Conservation (phyloP, 2,113 vertebrate species). For the Urocynchramus pylzowi region DNA sequence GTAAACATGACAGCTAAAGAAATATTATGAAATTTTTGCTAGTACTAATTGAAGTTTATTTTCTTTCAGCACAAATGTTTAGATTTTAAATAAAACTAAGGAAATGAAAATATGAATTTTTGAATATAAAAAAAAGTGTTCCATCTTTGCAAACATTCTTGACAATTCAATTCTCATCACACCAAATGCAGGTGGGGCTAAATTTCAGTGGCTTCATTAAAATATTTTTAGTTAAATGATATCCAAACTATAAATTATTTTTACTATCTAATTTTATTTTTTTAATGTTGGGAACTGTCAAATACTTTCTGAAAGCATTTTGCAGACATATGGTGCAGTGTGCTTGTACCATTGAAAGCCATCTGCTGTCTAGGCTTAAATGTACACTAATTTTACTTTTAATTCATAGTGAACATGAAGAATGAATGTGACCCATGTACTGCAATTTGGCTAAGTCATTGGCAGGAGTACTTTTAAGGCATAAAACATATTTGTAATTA, state of each 20-base stretch:
- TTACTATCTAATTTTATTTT: conserved; percentile 34
- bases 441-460: conserved; percentile 61
- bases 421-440: conserved; percentile 62
- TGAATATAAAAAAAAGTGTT: not conserved
- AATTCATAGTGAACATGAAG: conserved; percentile 68
- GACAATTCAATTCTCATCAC: not conserved
- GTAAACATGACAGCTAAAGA: not conserved
- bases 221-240: not conserved
- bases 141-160: not conserved
- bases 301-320: conserved; percentile 58
- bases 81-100: not conserved
- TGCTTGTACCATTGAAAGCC: conserved; percentile 64
- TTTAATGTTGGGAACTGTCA: conserved; percentile 31
- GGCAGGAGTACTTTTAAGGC: conserved; percentile 59
- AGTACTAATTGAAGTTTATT: not conserved
- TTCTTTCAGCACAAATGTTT: not conserved
- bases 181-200: not conserved
- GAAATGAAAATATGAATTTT: not conserved
- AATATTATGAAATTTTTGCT: not conserved
- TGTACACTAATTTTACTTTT: conserved; percentile 69
- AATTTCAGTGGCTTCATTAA: not conserved
- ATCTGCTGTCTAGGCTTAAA: conserved; percentile 74
- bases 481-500: conserved; percentile 65
- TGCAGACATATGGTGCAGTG: conserved; percentile 67
- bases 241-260: not conserved